These are phyloP conservation scores for Blennius ocellaris DNA, from an alignment of 2,113 vertebrate genomes.

Conservation along the genomic window DNA sequence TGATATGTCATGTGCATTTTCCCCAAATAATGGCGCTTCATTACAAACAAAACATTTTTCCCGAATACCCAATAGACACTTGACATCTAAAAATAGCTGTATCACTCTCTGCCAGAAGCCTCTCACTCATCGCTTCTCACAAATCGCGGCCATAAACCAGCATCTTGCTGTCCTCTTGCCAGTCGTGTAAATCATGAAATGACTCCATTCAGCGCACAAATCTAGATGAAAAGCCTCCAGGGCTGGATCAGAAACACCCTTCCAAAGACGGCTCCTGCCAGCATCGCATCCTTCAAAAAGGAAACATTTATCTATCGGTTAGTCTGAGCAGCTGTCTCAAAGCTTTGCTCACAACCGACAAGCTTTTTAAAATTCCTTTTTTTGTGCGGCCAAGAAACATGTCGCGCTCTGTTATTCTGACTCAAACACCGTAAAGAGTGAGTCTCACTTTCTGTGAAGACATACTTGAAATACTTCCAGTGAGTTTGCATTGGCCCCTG, in stretches of 20 bases:
- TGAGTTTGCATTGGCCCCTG: constrained; percentile 46
- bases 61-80: constrained; percentile 51
- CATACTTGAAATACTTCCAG: constrained; percentile 59
- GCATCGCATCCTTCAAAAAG: constrained; percentile 40
- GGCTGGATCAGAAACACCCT: constrained; percentile 44
- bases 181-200: constrained; percentile 62
- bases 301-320: constrained; percentile 50
- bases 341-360: constrained; percentile 16
- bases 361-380: background rate
- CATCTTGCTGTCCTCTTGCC: constrained; percentile 49
- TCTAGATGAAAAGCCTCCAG: constrained; percentile 53
- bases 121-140: constrained; percentile 45
- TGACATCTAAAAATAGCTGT: constrained; percentile 67
- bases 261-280: constrained; percentile 41
- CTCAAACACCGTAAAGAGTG: constrained; percentile 33
- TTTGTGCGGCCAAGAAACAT: constrained; percentile 8
- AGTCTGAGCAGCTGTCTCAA: constrained; percentile 21
- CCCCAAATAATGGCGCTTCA: constrained; percentile 36
- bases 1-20: background rate
- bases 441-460: constrained; percentile 29
- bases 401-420: constrained; percentile 26
- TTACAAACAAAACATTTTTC: constrained; percentile 45
- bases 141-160: constrained; percentile 65
- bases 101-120: constrained; percentile 60
- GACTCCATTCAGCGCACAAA: constrained; percentile 50